Percentiles rank a stretch among this genome's conserved stretches.
These are phyloP conservation scores for Drosophila rufa DNA, from an alignment of 1,140 invertebrate genomes.

Conservation along the genomic window DNA sequence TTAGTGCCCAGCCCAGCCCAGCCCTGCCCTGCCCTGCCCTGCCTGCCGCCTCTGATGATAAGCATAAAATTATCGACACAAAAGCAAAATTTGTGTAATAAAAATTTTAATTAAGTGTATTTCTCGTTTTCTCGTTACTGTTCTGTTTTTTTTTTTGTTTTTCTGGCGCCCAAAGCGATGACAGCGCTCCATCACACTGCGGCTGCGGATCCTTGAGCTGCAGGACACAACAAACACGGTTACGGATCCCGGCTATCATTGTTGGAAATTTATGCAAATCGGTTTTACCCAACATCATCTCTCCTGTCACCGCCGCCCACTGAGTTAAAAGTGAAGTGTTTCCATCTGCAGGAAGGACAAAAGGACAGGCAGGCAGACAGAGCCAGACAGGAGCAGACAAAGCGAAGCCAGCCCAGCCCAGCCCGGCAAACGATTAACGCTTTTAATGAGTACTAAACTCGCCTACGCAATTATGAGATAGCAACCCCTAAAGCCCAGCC, in stretches of 20 bases:
- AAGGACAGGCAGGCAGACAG: background rate
- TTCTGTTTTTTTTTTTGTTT: background rate
- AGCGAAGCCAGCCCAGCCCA: background rate
- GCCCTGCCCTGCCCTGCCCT: background rate
- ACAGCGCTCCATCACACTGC: constrained; percentile 60
- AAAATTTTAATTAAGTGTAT: constrained; percentile 54
- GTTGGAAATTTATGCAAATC: constrained; percentile 80
- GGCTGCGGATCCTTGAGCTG: background rate
- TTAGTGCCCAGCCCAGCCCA: constrained; percentile 30
- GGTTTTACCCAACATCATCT: constrained; percentile 39
- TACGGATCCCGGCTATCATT: constrained; percentile 52
- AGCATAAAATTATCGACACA: constrained; percentile 82
- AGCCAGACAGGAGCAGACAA: constrained; percentile 50
- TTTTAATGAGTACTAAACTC: constrained; percentile 81
- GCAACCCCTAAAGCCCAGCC: constrained; percentile 17
- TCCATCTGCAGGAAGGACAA: constrained; percentile 57
- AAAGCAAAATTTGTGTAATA: constrained; percentile 75
- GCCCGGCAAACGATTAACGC: constrained; percentile 62
- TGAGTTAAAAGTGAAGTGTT: constrained; percentile 75
- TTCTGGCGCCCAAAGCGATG: constrained; percentile 38
- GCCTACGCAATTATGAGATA: constrained; percentile 80
- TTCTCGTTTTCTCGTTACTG: background rate
- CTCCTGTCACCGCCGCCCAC: constrained; percentile 17
- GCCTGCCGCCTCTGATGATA: constrained; percentile 62
- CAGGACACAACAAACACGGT: constrained; percentile 12